A percentile compares a stretch with the other conserved stretches of the same genome.
phyloP scores from a whole-genome alignment of 2,888 invertebrate genomes.

The Azorinus chamasolen region DNA sequence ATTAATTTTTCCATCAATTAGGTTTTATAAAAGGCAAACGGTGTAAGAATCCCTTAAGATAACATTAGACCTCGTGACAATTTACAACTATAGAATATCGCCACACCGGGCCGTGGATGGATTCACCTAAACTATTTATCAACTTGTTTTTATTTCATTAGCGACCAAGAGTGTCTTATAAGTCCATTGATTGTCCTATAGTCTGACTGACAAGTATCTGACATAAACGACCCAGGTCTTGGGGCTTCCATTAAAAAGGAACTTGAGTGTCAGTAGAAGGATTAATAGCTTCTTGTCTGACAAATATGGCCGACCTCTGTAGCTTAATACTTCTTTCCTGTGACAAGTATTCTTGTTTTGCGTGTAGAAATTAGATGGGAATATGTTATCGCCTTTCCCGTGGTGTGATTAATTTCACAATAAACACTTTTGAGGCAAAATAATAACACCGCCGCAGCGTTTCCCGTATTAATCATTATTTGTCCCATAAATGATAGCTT shows the following conservation, averaged over 20 bases:
- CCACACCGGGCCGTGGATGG: conserved; percentile 35
- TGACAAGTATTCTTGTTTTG: conserved; percentile 60
- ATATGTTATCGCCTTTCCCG: conserved; percentile 57
- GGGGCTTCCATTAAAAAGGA: conserved; percentile 36
- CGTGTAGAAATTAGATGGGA: conserved; percentile 49
- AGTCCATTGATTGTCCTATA: conserved; percentile 50
- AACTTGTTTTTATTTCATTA: conserved; percentile 70
- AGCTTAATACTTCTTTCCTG: conserved; percentile 58
- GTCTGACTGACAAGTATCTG: conserved; percentile 41
- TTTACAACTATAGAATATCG: conserved; percentile 61
- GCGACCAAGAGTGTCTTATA: conserved; percentile 50
- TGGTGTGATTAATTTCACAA: conserved; percentile 54
- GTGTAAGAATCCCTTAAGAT: conserved; percentile 61
- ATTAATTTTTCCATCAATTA: conserved; percentile 69
- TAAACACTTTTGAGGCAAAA: conserved; percentile 11
- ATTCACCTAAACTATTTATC: conserved; percentile 53
- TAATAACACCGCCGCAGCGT: conserved; percentile 3
- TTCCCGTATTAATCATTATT: conserved; percentile 9
- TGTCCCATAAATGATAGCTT: conserved; percentile 14
- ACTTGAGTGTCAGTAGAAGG: conserved; percentile 54
- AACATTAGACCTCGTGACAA: conserved; percentile 55
- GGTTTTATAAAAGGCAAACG: conserved; percentile 59
- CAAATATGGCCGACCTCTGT: conserved; percentile 60
- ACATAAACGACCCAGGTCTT: conserved; percentile 14
- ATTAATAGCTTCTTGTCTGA: conserved; percentile 59